Evolutionary conservation across 2,797 vertebrate genomes (phyloP), one percentile per base, ranked within the genome.

Genomic region (Galago senegalensis): DNA sequence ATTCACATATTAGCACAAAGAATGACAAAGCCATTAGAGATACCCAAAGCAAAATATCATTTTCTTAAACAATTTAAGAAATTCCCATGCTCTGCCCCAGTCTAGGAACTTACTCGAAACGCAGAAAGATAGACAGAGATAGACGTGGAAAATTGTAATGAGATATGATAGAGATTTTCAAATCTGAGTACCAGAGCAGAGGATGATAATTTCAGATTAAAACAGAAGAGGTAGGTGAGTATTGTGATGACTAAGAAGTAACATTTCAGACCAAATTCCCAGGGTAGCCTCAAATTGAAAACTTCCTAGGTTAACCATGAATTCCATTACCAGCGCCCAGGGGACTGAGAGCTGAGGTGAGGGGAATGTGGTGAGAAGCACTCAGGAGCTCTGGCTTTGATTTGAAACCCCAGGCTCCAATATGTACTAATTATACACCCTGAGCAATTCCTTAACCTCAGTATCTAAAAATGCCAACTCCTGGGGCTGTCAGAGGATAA

Each of bases 181-280:
- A 88, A 77, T 43, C 20, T 12, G 16, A 65, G n/a, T 77, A 89
- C 43, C 40, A 56, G 5, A 86, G n/a, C 29, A 37, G 34, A 95
- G 43, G 34, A 40, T 63, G 23, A 69, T 37, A 85, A 67, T 58
- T 89, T 63, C 23, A 63, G 75, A 58, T 69, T 27, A 25, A 69
- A 49, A 70, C 7, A 73, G 14, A 70, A 61, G 73, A 73, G 43
- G 43, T n/a, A 34, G 46, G 70, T 29, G 53, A 88, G 75, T 37
- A 58, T 2, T 11, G 23, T 8, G 37, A 89, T 77, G 25, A 58
- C 56, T 79, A 91, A 84, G 72, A 72, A 93, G 65, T 14, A 34
- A 96, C 40, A 49, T 75, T 37, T 63, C 88, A 72, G 56, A 89
- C 37, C 60, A 96, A 84, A 91, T 94, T 73, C 80, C 83, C 86